phyloP scores from a whole-genome alignment of 1,140 invertebrate genomes.

The Zaprionus ornatus region DNA sequence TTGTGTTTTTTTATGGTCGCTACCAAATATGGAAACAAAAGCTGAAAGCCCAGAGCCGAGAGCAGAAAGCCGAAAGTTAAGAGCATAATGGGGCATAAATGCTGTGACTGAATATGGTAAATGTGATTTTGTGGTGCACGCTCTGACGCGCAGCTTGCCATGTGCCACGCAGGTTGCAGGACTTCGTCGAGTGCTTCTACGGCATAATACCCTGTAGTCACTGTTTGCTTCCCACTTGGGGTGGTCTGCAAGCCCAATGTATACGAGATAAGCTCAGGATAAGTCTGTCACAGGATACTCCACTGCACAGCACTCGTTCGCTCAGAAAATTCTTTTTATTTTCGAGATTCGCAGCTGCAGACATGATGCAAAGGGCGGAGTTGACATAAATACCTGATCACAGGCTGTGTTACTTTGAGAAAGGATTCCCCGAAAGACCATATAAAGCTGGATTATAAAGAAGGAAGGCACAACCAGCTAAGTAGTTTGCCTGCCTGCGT shows the following conservation, averaged over 20 bases:
- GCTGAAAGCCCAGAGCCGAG: slow-evolving; percentile 46
- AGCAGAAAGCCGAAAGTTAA: slow-evolving; percentile 55
- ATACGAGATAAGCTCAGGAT: not conserved
- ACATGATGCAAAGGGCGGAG: not conserved
- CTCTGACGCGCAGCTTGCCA: slow-evolving; percentile 39
- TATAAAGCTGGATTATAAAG: not conserved
- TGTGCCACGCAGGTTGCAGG: slow-evolving; percentile 12
- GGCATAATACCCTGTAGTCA: not conserved
- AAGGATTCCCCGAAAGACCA: not conserved
- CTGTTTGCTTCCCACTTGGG: not conserved
- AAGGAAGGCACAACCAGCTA: not conserved
- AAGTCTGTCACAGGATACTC: not conserved
- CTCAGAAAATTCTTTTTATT: not conserved
- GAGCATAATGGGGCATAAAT: slow-evolving; percentile 77
- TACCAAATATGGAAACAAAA: slow-evolving; percentile 50
- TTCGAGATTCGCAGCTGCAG: not conserved
- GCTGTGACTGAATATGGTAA: slow-evolving; percentile 64
- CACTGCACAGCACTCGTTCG: not conserved
- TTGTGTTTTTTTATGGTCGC: slow-evolving; percentile 55
- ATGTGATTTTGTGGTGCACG: slow-evolving; percentile 70
- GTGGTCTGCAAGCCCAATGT: not conserved
- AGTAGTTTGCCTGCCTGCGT: not conserved
- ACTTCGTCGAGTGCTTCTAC: not conserved
- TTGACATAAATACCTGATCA: not conserved
- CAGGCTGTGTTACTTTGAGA: not conserved